Conservation (phyloP, 2,888 invertebrate species). For the Biston betularia region DNA sequence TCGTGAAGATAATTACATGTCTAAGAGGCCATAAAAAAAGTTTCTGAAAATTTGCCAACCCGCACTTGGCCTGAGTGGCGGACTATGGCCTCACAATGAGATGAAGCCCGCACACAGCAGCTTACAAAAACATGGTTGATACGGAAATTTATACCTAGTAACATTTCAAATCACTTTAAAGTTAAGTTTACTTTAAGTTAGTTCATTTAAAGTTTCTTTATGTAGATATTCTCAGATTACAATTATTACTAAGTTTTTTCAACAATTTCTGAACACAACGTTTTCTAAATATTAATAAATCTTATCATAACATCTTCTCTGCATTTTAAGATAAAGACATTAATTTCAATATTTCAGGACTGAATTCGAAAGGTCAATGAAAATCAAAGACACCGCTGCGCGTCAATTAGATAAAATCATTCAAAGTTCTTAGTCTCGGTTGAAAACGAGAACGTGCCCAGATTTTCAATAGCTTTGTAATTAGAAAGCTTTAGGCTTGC, state of each 20-base stretch:
- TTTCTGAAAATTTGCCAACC: too few species aligned
- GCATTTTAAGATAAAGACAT: background rate
- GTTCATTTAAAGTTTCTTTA: background rate
- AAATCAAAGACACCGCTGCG: background rate
- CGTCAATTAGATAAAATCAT: constrained; percentile 8
- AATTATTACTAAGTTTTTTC: background rate
- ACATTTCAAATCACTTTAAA: too few species aligned
- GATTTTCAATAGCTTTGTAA: constrained; percentile 13
- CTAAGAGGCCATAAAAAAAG: too few species aligned
- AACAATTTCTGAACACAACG: background rate
- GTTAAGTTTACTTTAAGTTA: too few species aligned
- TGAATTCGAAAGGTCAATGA: constrained; percentile 1
- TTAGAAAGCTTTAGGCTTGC: constrained; percentile 5
- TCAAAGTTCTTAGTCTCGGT: background rate
- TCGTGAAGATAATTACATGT: too few species aligned
- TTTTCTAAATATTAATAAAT: background rate
- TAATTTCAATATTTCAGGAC: background rate
- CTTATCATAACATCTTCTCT: background rate
- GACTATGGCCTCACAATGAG: too few species aligned
- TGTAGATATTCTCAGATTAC: background rate
- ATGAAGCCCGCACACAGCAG: too few species aligned
- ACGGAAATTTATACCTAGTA: too few species aligned
- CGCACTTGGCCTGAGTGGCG: too few species aligned
- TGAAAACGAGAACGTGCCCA: constrained; percentile 13
- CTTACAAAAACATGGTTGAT: too few species aligned